Base-by-base conservation (phyloP, 1,140 invertebrate genomes). In the Orius insidiosus region DNA sequence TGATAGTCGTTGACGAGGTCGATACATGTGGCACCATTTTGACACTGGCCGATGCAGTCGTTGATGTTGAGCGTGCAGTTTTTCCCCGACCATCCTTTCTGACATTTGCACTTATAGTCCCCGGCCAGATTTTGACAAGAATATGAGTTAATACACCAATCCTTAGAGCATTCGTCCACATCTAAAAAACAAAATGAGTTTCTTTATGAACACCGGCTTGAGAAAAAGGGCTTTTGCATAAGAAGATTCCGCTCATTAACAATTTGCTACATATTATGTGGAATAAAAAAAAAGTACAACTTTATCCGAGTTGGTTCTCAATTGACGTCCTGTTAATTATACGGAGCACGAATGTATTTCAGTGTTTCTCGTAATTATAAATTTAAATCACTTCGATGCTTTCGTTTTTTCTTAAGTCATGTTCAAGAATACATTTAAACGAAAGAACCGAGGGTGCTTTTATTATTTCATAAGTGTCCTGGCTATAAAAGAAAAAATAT, bases 31-130 rank as follows among this genome's bases (percentile, higher is more conserved):
- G 84, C 86, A 11, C 80, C 82, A 64, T 93, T 78, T 52, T 78
- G 69, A 63, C 87, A 94, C 56, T 88, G 87, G 2, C 80, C 81
- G 6, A 76, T 70, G 64, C 92, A 96, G 60, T 83, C 83, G 61
- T 88, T 76, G 58, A 92, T 86, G 62, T 92, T 87, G 55, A 80
- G 72, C 54, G 83, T 78, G 65, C 89, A 95, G 53, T 83, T 78
- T 60, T 82, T 78, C 13, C 75, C 86, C 5, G 75, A 80, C 83
- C 90, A 97, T 15, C 92, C 86, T 41, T 77, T 74, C 33, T 76
- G 66, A 62, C 83, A 80, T 53, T 76, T 65, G 62, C 85, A 94
- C 55, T 72, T 67, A 61, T 88, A 93, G 45, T 85, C 81, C 0
- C 89, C 89, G 2, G 74, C 73, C 19, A 79, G 64, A 63, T 87